phyloP scores from a whole-genome alignment of 1,140 invertebrate genomes.

The Aphelenchoides fujianensis region DNA sequence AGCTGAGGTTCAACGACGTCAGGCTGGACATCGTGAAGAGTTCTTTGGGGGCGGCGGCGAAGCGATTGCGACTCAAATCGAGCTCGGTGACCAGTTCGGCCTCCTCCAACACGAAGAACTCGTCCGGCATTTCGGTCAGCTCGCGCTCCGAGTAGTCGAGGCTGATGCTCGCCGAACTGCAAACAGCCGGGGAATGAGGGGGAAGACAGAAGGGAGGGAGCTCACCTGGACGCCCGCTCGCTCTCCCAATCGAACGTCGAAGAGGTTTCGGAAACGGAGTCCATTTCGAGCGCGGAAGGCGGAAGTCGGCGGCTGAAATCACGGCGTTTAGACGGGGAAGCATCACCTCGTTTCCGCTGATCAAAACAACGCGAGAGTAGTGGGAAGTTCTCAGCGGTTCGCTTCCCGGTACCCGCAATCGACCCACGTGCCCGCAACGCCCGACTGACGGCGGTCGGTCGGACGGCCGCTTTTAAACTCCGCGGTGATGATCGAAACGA shows the following conservation, averaged over 20 bases:
- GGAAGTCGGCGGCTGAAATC: background rate
- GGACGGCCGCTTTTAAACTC: too few relatives aligned
- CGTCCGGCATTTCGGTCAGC: background rate
- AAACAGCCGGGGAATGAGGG: background rate
- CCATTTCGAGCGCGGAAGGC: background rate
- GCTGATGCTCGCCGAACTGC: background rate
- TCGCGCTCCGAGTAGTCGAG: slow-evolving; percentile 14
- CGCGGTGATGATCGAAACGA: too few relatives aligned
- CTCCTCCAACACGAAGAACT: slow-evolving; percentile 22
- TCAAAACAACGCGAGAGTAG: too few relatives aligned
- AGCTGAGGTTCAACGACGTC: slow-evolving; percentile 4
- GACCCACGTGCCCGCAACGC: too few relatives aligned
- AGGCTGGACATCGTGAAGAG: slow-evolving; percentile 3
- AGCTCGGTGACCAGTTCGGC: slow-evolving; percentile 22
- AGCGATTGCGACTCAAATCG: slow-evolving; percentile 25
- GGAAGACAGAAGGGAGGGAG: background rate
- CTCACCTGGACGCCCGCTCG: background rate
- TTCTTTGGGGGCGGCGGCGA: background rate
- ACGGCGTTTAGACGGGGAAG: too few relatives aligned
- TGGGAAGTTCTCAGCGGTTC: too few relatives aligned
- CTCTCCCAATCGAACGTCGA: slow-evolving; percentile 8
- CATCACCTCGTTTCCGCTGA: too few relatives aligned
- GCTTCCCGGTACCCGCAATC: too few relatives aligned
- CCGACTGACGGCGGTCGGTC: too few relatives aligned
- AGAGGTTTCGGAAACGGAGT: background rate